Conservation (phyloP, 2,113 vertebrate genomes). For the Crotalus viridis region DNA sequence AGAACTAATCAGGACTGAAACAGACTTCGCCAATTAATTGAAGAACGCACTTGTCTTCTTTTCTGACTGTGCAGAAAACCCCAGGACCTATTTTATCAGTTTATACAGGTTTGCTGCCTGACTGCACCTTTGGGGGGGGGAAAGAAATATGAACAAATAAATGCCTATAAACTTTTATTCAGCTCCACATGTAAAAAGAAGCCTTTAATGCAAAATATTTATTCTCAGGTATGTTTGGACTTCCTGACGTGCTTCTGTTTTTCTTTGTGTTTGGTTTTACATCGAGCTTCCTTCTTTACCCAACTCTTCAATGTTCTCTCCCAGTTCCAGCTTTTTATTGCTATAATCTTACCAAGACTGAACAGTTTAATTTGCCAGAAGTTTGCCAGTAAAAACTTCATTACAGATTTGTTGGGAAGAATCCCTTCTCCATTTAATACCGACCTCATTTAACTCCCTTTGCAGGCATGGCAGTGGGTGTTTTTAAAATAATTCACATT, state of each 20-base stretch:
- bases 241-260: slow-evolving; percentile 10
- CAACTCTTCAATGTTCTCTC: slow-evolving; percentile 29
- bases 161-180: slow-evolving; percentile 40
- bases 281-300: slow-evolving; percentile 5
- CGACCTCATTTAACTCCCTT: slow-evolving; percentile 44
- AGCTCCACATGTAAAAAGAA: slow-evolving; percentile 28
- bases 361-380: slow-evolving; percentile 40
- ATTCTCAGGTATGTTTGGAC: slow-evolving; percentile 26
- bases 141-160: slow-evolving; percentile 48
- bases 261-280: neutral
- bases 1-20: slow-evolving; percentile 61
- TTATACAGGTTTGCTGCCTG: slow-evolving; percentile 55
- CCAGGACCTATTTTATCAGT: slow-evolving; percentile 57
- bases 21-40: slow-evolving; percentile 50
- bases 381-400: slow-evolving; percentile 12
- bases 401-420: slow-evolving; percentile 33
- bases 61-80: slow-evolving; percentile 44
- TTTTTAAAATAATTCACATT: slow-evolving; percentile 35
- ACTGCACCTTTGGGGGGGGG: slow-evolving; percentile 31
- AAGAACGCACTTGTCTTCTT: slow-evolving; percentile 45
- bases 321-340: slow-evolving; percentile 14
- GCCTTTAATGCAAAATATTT: slow-evolving; percentile 40
- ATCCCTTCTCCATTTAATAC: slow-evolving; percentile 30
- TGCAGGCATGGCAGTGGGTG: slow-evolving; percentile 33
- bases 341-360: slow-evolving; percentile 29